Percentiles rank a stretch among this genome's conserved stretches.
Evolutionary conservation across 2,113 vertebrate species (phyloP).

Genomic region (Sceloporus undulatus): DNA sequence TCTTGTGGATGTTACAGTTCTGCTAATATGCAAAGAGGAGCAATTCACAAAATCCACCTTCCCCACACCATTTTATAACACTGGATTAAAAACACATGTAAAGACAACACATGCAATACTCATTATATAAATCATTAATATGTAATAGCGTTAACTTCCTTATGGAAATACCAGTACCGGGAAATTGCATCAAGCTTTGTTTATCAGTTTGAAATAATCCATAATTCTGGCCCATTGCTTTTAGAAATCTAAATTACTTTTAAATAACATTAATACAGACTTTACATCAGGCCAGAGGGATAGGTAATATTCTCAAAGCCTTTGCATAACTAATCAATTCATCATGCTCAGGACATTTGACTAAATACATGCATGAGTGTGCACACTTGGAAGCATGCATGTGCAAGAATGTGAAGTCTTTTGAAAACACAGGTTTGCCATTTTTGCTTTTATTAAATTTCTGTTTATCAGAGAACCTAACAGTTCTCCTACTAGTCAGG

Average conservation of each 20-base stretch:
- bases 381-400: too few relatives aligned
- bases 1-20: background rate
- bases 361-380: background rate
- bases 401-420: too few relatives aligned
- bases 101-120: background rate
- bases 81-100: conserved; percentile 13
- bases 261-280: background rate
- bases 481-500: too few relatives aligned
- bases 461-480: too few relatives aligned
- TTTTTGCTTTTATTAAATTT: too few relatives aligned
- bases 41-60: background rate
- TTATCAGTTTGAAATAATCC: conserved; percentile 9
- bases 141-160: conserved; percentile 16
- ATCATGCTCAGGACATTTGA: background rate
- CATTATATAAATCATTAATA: conserved; percentile 23
- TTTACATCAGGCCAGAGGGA: background rate
- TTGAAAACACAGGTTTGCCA: too few relatives aligned
- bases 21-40: conserved; percentile 10
- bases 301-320: background rate
- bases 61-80: background rate
- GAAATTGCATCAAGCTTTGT: background rate
- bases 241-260: accelerated
- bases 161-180: conserved; percentile 2
- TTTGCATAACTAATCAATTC: background rate
- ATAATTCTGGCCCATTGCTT: background rate